These are phyloP conservation scores for Spodoptera littoralis DNA, from an alignment of 2,888 invertebrate species.

Conservation along the genomic window DNA sequence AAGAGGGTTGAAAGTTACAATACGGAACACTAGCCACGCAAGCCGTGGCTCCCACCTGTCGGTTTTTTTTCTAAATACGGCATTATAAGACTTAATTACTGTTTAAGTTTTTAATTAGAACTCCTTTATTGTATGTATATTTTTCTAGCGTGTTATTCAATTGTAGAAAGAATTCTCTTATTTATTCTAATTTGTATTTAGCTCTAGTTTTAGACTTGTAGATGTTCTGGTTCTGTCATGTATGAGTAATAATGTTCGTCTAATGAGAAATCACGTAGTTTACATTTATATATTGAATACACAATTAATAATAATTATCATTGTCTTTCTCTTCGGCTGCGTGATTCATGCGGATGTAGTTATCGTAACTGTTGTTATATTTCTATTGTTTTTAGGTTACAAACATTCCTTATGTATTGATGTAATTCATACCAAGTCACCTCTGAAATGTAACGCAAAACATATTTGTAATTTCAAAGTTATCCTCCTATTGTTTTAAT, in stretches of 20 bases:
- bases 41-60: constrained; percentile 11
- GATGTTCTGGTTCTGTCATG: not conserved
- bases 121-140: constrained; percentile 18
- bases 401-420: constrained; percentile 8
- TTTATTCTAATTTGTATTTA: constrained; percentile 36
- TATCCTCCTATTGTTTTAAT: constrained; percentile 4
- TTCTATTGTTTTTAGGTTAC: constrained; percentile 37
- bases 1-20: constrained; percentile 9
- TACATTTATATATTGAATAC: constrained; percentile 8
- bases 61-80: constrained; percentile 22
- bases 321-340: constrained; percentile 28
- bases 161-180: constrained; percentile 45
- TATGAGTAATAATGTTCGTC: not conserved
- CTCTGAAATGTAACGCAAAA: too few species aligned
- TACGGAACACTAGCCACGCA: constrained; percentile 8
- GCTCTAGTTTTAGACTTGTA: not conserved
- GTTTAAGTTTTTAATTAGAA: constrained; percentile 26
- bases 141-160: constrained; percentile 10
- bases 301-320: constrained; percentile 19
- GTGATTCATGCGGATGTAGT: constrained; percentile 43
- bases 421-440: not conserved
- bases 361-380: constrained; percentile 37
- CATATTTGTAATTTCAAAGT: not conserved
- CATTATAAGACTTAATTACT: constrained; percentile 50
- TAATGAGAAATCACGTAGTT: constrained; percentile 24